These are phyloP conservation scores for Dilophus febrilis DNA, from an alignment of 2,888 invertebrate genomes.

Conservation along the genomic window DNA sequence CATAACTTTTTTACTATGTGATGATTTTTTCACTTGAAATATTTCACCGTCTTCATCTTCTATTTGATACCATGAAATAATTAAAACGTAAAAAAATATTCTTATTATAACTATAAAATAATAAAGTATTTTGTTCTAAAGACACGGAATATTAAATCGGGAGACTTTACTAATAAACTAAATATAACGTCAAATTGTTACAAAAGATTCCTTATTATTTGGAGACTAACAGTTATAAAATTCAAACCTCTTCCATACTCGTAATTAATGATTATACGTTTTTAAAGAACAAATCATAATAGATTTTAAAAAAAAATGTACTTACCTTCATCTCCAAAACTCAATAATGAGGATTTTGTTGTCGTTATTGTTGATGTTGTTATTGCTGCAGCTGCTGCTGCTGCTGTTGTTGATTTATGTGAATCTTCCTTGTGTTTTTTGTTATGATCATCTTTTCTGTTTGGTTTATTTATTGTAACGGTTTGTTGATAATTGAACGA, in stretches of 20 bases:
- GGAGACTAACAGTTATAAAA: no score
- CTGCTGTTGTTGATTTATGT: no score
- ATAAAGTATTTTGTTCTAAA: constrained; percentile 2
- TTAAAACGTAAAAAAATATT: background rate
- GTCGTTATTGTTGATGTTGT: no score
- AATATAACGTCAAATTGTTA: no score
- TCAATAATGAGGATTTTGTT: constrained; percentile 44
- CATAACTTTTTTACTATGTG: constrained; percentile 78
- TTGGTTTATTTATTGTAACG: background rate
- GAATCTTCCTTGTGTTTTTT: constrained; percentile 17
- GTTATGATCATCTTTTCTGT: constrained; percentile 13
- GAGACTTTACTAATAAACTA: no score
- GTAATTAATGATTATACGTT: no score
- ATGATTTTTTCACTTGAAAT: constrained; percentile 91
- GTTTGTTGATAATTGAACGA: no score
- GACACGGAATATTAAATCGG: no score
- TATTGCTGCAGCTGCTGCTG: no score
- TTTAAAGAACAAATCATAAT: background rate
- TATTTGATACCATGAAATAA: background rate
- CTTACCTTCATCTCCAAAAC: constrained; percentile 62
- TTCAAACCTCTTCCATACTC: no score
- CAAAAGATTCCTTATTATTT: no score
- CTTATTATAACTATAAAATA: background rate
- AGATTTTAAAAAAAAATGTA: constrained; percentile 13
- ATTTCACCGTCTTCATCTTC: constrained; percentile 64